Conservation (phyloP, 2,888 invertebrate genomes). For the Ypsolopha scabrella region DNA sequence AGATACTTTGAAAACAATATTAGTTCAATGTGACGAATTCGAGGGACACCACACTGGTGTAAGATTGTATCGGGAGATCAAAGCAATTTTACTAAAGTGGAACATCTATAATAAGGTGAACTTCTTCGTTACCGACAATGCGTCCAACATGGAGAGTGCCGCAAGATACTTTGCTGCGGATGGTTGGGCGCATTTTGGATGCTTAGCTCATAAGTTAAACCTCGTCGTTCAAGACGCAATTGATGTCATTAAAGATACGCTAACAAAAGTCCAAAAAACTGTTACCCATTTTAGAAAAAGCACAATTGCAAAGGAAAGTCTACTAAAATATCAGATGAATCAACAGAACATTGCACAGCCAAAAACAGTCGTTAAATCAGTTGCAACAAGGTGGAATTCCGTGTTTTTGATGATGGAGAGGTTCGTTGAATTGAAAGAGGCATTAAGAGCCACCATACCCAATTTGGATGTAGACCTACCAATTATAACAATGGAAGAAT, state of each 20-base stretch:
- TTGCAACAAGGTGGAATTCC: constrained; percentile 12
- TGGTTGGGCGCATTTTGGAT: constrained; percentile 11
- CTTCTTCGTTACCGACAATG: constrained; percentile 9
- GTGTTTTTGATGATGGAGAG: constrained; percentile 11
- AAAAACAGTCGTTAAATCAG: constrained; percentile 9
- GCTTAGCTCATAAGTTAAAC: constrained; percentile 14
- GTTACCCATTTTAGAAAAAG: constrained; percentile 10
- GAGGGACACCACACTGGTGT: no score
- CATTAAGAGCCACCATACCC: constrained; percentile 10
- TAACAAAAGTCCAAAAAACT: constrained; percentile 6
- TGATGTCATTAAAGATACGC: background rate
- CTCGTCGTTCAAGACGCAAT: constrained; percentile 12
- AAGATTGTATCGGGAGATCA: no score
- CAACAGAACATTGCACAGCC: constrained; percentile 8
- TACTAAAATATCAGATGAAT: constrained; percentile 8
- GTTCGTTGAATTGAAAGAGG: constrained; percentile 8
- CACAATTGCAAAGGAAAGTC: constrained; percentile 8
- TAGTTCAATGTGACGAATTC: no score
- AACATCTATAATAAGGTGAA: background rate
- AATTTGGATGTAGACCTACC: constrained; percentile 8
- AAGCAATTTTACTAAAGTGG: background rate
- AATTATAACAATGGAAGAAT: constrained; percentile 9
- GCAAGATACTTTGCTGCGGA: constrained; percentile 5
- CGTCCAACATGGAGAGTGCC: constrained; percentile 11
- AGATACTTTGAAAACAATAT: no score